Base-by-base conservation (phyloP, 2,888 invertebrate species). In the Drosophila mulleri region DNA sequence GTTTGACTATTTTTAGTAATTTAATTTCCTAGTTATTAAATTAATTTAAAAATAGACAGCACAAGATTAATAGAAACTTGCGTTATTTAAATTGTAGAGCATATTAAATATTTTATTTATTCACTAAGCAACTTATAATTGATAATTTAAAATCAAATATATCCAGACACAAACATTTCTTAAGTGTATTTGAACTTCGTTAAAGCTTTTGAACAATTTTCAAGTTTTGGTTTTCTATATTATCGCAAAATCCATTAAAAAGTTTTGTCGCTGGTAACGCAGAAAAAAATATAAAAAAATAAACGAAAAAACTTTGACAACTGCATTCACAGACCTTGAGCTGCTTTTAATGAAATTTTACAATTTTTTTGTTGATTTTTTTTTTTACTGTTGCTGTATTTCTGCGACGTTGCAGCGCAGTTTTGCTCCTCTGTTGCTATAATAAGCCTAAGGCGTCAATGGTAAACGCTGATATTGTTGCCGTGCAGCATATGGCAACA, bases 261-360 rank as follows among this genome's bases (percentile, higher is more conserved):
- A 86, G 81, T 83, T 88, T 86, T 63, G 62, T 57, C 57, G 57
- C 59, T 32, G 42, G 54, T 54, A 61, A 64, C 44, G 52, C 61
- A 57, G 61, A 44, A 64, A 50, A 56, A 59, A 41, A 41, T 8
- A 16, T 16, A 39, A 39, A 20, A 53, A 61, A 48, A 72, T 59
- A 65, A 65, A 62, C 57, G 66, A 57, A 67, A 67, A 78, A 82
- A 75, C 67, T 88, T 88, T 84, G 67, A 41, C 59, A 84, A 78
- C 74, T 89, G 85, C 89, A 85, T 84, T 81, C 63, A 61, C 50
- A 75, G 82, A 75, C 86, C 86, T 88, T 85, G 88, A 89, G 83
- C 77, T 77, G 85, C 75, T 88, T 85, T 88, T 85, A 89, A 89
- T 80, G 86, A 85, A 89, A 85, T 80, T 77, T 80, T 70, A 57